Conservation (phyloP, 2,113 vertebrate species). For the Glaucidium brasilianum region DNA sequence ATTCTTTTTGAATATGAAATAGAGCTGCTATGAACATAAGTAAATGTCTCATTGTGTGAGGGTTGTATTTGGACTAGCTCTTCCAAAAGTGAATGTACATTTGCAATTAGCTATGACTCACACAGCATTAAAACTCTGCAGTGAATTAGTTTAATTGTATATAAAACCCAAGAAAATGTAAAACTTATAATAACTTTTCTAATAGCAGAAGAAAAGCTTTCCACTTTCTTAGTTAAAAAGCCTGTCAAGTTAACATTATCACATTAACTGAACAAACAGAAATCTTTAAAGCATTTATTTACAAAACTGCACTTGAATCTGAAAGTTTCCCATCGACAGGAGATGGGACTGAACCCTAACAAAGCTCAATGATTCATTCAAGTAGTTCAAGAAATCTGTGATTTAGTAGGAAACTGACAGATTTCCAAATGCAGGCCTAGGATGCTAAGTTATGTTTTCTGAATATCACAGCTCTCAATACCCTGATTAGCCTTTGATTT, state of each 20-base stretch:
- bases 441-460: neutral
- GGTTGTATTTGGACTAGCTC: slow-evolving; percentile 57
- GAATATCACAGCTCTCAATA: neutral
- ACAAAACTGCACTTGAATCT: neutral
- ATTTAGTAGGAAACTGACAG: neutral
- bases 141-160: slow-evolving; percentile 46
- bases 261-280: neutral
- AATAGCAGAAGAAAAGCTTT: neutral
- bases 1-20: neutral
- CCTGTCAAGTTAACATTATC: neutral
- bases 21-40: slow-evolving; percentile 2
- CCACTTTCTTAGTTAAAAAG: neutral
- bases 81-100: slow-evolving; percentile 48
- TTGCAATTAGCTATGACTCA: slow-evolving; percentile 73
- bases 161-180: neutral
- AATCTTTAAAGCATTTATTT: neutral
- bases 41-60: slow-evolving; percentile 17
- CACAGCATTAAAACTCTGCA: slow-evolving; percentile 21
- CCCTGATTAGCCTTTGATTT: neutral
- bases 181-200: neutral
- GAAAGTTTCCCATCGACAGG: neutral
- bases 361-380: neutral
- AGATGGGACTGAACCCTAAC: neutral
- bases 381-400: neutral
- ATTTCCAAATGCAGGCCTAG: neutral